Base-by-base conservation (phyloP, 2,888 invertebrate species). In the Eudasyphora cyanicolor region DNA sequence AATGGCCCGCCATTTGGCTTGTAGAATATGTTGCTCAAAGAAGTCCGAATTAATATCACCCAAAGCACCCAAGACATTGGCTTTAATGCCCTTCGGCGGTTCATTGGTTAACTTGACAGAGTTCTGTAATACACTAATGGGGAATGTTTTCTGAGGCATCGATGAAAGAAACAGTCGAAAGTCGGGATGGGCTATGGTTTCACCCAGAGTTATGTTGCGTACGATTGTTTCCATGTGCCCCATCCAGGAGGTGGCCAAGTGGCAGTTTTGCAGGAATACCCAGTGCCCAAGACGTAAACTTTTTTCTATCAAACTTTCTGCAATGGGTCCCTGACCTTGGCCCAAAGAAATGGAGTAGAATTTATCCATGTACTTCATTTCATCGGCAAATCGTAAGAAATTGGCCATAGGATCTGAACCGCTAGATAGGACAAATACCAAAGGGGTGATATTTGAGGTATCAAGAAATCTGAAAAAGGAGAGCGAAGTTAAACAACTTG, bases 181-280 rank as follows among this genome's bases (percentile, higher is more conserved):
- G 7, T 96, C 94, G 0, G 93, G 89, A 89, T 97, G 94, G 0
- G 96, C 94, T 77, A 93, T 93, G 2, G 93, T 94, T 0, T 94
- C 93, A 32, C 96, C 95, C 84, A 95, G 94, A 0, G 94, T 93
- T 70, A 98, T 94, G 85, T 94, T 94, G 64, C 96, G 94, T 27
- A 98, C 95, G 35, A 97, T 94, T 83, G 95, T 93, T 91, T 98
- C 98, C 92, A 98, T 93, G 1, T 93, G 93, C 21, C 95, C 93
- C 97, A 98, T 97, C 98, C 98, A 98, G 0, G 97, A 97, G 0
- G 97, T 96, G 3, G 98, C 98, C 88, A 98, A 93, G 90, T 98
- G 98, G 88, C 98, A 98, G 91, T 98, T 98, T 94, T 97, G 97
- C 86, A 98, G 93, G 90, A 98, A 96, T 7, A 98, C 94, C 98